Evolutionary conservation across 2,888 invertebrate genomes (phyloP).

Genomic region (Hypolimnas misippus): DNA sequence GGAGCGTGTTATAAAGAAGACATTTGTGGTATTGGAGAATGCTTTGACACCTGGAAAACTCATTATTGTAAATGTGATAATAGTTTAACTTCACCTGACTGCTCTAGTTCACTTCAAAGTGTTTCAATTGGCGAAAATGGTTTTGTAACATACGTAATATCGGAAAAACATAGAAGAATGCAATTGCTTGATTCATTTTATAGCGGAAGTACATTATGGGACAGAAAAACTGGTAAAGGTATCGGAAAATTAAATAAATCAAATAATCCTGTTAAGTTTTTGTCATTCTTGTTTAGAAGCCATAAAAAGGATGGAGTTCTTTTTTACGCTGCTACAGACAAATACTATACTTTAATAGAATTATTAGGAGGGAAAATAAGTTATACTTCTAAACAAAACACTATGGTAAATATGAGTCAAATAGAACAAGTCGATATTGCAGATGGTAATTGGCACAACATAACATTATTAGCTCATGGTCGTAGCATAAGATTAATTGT

Average conservation of each 20-base stretch:
- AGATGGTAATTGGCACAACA: conserved; percentile 95
- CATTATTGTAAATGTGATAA: conserved; percentile 89
- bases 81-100: conserved; percentile 90
- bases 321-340: conserved; percentile 94
- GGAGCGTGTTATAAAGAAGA: conserved; percentile 86
- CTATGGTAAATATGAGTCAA: conserved; percentile 92
- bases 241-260: conserved; percentile 62
- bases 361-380: conserved; percentile 89
- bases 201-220: conserved; percentile 89
- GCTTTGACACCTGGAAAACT: conserved; percentile 93
- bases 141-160: conserved; percentile 90
- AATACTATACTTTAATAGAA: conserved; percentile 93
- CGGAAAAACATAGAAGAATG: conserved; percentile 94
- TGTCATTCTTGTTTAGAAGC: conserved; percentile 93
- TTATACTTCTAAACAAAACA: conserved; percentile 91
- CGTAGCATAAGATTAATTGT: conserved; percentile 89
- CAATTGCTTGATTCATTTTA: conserved; percentile 92
- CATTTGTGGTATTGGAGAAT: conserved; percentile 85
- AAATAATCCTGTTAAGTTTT: conserved; percentile 86
- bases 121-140: conserved; percentile 91
- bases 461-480: conserved; percentile 89
- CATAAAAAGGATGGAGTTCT: conserved; percentile 90
- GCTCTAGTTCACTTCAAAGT: conserved; percentile 90
- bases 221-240: conserved; percentile 63
- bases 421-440: conserved; percentile 84